A percentile compares a stretch with the other conserved stretches of the same genome.
phyloP scores from a whole-genome alignment of 2,888 invertebrate species.

The Spisula subtruncata region DNA sequence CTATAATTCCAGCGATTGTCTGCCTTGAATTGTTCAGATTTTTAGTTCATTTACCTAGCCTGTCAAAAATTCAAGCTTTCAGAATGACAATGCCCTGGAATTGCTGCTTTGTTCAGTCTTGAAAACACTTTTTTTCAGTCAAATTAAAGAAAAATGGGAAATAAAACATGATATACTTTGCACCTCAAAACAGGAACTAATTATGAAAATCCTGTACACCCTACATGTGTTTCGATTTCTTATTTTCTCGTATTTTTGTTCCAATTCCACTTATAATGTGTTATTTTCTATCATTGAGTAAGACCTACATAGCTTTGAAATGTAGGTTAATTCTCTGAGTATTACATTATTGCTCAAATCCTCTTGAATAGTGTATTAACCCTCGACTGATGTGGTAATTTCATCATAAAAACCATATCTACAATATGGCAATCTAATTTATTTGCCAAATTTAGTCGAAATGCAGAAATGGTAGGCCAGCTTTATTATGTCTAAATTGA shows the following conservation, averaged over 20 bases:
- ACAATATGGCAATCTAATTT: conserved; percentile 27
- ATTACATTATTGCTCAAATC: conserved; percentile 7
- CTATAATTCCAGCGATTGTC: too few species aligned
- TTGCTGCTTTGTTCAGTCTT: too few species aligned
- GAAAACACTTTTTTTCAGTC: too few species aligned
- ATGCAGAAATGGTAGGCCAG: conserved; percentile 38
- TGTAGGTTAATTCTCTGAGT: conserved; percentile 5
- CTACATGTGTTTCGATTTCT: not conserved
- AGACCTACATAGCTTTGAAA: not conserved
- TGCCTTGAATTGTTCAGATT: too few species aligned
- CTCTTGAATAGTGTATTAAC: not conserved
- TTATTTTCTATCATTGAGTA: not conserved
- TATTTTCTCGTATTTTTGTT: not conserved
- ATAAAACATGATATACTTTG: too few species aligned
- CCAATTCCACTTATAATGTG: not conserved
- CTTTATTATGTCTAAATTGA: conserved; percentile 60
- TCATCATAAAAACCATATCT: not conserved
- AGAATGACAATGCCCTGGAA: too few species aligned
- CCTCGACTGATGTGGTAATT: not conserved
- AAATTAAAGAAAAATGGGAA: too few species aligned
- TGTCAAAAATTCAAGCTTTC: too few species aligned
- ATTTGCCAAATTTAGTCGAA: conserved; percentile 31
- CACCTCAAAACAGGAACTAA: too few species aligned
- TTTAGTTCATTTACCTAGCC: too few species aligned
- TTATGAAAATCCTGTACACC: too few species aligned